A percentile compares a stretch with the other conserved stretches of the same genome.
Evolutionary conservation across 1,140 invertebrate species (phyloP).

Genomic region (Aphaenogaster floridana): DNA sequence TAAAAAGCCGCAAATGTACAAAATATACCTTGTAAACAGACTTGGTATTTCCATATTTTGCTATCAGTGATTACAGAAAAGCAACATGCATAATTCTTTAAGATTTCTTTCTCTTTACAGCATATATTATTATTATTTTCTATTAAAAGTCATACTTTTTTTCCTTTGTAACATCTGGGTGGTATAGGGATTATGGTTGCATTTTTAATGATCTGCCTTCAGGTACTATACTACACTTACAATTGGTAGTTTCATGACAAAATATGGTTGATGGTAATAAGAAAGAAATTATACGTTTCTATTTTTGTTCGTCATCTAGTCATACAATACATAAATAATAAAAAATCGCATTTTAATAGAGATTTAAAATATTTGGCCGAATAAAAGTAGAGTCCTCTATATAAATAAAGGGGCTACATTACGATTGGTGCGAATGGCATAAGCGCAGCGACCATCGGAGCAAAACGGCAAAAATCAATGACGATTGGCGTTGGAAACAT

Average conservation of each 20-base stretch:
- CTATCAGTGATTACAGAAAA: constrained; percentile 51
- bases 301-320: constrained; percentile 55
- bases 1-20: constrained; percentile 70
- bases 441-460: constrained; percentile 70
- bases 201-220: constrained; percentile 67
- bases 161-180: constrained; percentile 50
- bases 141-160: constrained; percentile 66
- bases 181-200: constrained; percentile 54
- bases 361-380: constrained; percentile 49
- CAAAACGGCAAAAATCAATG: constrained; percentile 86
- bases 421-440: constrained; percentile 56
- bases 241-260: constrained; percentile 52
- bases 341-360: constrained; percentile 44
- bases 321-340: constrained; percentile 56
- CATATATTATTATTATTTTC: constrained; percentile 66
- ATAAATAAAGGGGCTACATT: constrained; percentile 48
- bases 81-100: constrained; percentile 70
- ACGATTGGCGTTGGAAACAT: constrained; percentile 82
- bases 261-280: constrained; percentile 32
- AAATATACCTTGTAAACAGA: constrained; percentile 47
- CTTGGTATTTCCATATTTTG: constrained; percentile 43
- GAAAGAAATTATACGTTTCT: constrained; percentile 27
- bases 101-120: constrained; percentile 65
- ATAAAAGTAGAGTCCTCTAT: constrained; percentile 42
- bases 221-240: constrained; percentile 68